A percentile compares a stretch with the other conserved stretches of the same genome.
Conservation (phyloP, 2,797 vertebrate genomes). For the Sebastes matsubarae region DNA sequence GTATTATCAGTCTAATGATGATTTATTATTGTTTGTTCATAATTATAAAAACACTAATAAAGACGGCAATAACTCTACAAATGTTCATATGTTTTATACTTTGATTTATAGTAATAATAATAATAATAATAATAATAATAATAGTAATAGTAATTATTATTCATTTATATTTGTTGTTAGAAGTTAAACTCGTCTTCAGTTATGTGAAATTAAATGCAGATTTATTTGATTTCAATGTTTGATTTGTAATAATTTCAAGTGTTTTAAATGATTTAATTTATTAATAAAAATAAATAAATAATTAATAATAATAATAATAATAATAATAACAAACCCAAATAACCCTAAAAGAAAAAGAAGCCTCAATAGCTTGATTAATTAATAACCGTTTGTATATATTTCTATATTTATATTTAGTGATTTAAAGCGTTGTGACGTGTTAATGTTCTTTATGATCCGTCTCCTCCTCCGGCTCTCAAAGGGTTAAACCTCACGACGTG, state of each 20-base stretch:
- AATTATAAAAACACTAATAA: neutral
- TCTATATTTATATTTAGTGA: too few species aligned
- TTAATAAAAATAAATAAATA: neutral
- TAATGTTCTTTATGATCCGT: too few species aligned
- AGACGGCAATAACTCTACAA: neutral
- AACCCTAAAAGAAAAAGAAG: neutral
- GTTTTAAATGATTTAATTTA: neutral
- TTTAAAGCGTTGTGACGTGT: too few species aligned
- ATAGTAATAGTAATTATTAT: too few species aligned
- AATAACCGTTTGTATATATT: too few species aligned
- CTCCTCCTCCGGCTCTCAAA: too few species aligned
- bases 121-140: too few species aligned
- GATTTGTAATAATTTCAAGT: neutral
- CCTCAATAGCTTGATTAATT: too few species aligned
- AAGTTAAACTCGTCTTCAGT: too few species aligned
- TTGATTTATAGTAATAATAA: neutral
- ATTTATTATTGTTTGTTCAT: neutral
- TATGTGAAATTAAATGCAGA: neutral
- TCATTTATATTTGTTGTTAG: too few species aligned
- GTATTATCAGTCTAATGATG: neutral
- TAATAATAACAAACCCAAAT: neutral
- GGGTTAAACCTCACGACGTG: too few species aligned
- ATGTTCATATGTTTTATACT: neutral
- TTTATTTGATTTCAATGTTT: neutral
- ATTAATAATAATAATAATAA: neutral